Base-by-base conservation (phyloP, 2,113 vertebrate genomes). In the Platycercus adscitus region DNA sequence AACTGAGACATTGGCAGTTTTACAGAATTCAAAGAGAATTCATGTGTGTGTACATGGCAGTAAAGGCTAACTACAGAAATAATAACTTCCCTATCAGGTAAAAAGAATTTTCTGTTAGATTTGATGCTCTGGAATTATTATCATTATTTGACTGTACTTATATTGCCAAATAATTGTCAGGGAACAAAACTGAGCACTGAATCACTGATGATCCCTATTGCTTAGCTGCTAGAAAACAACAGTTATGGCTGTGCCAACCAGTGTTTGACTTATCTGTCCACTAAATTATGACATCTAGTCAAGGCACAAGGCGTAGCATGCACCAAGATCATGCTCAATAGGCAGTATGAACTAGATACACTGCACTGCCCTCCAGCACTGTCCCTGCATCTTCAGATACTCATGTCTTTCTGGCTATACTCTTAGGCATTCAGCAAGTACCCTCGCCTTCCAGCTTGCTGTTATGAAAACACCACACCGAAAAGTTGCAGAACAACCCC, bases 391-490 rank as follows among this genome's bases (percentile, higher is more conserved):
- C 56, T 85, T 61, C 28, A 66, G 15, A 39, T 56, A 56, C 7
- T 41, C 5, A 0, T 23, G 31, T 53, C 6, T 80, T 12, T 86
- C 0, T 0, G 47, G 31, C 11, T 52, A n/a, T 25, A 31, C 5
- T 11, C 11, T 24, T 68, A 26, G 25, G 50, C 18, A 50, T 64
- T 68, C 39, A 55, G 25, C 35, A 53, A 26, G n/a, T 19, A 7
- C 4, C 24, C 29, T 43, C 0, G 0, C 5, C 7, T 81, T 46
- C 33, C 43, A 50, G 11, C 3, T 90, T 39, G 28, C 29, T 28
- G 4, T 25, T 55, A 21, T 10, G 13, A 53, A 78, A 86, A 64
- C 31, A 49, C 2, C 5, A 2, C n/a, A 86, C 80, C 68, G 50
- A 49, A 16, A 79, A 75, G 31, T 6, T 75, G 20, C 37, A 44